phyloP scores from a whole-genome alignment of 2,888 invertebrate species.

The Folsomia candida region DNA sequence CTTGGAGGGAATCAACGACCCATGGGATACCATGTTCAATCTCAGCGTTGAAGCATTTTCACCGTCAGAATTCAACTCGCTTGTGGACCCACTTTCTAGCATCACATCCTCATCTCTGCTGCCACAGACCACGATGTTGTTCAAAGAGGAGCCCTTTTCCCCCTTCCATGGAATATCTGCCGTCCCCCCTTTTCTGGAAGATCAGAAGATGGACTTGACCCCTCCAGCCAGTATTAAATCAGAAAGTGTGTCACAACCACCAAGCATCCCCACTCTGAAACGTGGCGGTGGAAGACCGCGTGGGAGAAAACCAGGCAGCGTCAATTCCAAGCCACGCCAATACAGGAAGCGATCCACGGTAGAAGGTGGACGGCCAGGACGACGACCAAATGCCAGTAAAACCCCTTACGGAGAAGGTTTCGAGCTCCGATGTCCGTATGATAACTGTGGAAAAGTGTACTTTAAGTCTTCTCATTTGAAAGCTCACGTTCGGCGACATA shows the following conservation, averaged over 20 bases:
- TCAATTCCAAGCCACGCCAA: background rate
- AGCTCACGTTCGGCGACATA: slow-evolving; percentile 80
- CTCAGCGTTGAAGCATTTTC: background rate
- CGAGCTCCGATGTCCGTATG: slow-evolving; percentile 67
- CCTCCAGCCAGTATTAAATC: background rate
- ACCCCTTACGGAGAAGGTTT: slow-evolving; percentile 3
- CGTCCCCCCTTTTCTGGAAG: background rate
- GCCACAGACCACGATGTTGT: background rate
- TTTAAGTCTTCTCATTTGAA: slow-evolving; percentile 87
- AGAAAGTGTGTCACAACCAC: background rate
- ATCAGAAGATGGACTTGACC: background rate
- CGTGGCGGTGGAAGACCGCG: slow-evolving; percentile 3
- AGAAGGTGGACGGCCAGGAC: slow-evolving; percentile 23
- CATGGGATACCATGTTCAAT: slow-evolving; percentile 9
- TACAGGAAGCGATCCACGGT: background rate
- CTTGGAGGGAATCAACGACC: background rate
- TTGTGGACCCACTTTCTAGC: background rate
- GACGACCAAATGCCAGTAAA: slow-evolving; percentile 25
- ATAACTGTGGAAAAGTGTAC: slow-evolving; percentile 74
- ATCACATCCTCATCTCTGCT: background rate
- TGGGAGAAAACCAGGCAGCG: slow-evolving; percentile 29
- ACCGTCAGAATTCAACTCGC: background rate
- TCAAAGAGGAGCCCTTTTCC: slow-evolving; percentile 4
- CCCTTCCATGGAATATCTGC: too few relatives aligned
- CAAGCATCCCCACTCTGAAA: background rate